These are phyloP conservation scores for Passer montanus DNA, from an alignment of 2,113 vertebrate species.

Conservation along the genomic window DNA sequence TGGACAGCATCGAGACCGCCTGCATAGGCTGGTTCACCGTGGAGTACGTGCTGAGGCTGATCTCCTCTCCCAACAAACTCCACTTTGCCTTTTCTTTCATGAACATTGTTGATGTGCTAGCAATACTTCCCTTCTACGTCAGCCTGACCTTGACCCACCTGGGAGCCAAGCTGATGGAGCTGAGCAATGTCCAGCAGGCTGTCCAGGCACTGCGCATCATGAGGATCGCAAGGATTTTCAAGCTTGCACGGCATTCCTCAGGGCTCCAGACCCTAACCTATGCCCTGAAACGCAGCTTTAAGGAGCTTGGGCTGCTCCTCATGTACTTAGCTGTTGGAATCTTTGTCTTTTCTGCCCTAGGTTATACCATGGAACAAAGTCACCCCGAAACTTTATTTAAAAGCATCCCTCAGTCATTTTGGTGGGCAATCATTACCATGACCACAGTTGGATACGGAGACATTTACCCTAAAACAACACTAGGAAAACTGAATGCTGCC, in stretches of 20 bases:
- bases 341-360: slow-evolving; percentile 95
- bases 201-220: slow-evolving; percentile 93
- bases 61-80: slow-evolving; percentile 89
- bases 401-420: slow-evolving; percentile 98
- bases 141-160: slow-evolving; percentile 89
- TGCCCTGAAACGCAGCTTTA: slow-evolving; percentile 93
- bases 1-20: slow-evolving; percentile 91
- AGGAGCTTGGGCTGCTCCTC: slow-evolving; percentile 92
- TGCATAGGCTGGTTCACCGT: slow-evolving; percentile 96
- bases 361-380: slow-evolving; percentile 95
- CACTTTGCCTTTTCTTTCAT: slow-evolving; percentile 90
- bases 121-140: slow-evolving; percentile 94
- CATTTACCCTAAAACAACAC: slow-evolving; percentile 95
- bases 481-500: slow-evolving; percentile 95
- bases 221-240: slow-evolving; percentile 94
- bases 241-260: slow-evolving; percentile 92
- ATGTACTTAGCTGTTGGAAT: slow-evolving; percentile 98
- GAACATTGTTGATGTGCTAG: slow-evolving; percentile 93
- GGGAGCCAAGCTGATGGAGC: slow-evolving; percentile 90
- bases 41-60: slow-evolving; percentile 89
- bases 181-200: slow-evolving; percentile 92
- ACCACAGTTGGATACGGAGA: slow-evolving; percentile 97
- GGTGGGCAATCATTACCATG: slow-evolving; percentile 99
- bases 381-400: slow-evolving; percentile 96
- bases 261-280: slow-evolving; percentile 95